Evolutionary conservation across 2,888 invertebrate genomes (phyloP).

Genomic region (Sepiola atlantica): DNA sequence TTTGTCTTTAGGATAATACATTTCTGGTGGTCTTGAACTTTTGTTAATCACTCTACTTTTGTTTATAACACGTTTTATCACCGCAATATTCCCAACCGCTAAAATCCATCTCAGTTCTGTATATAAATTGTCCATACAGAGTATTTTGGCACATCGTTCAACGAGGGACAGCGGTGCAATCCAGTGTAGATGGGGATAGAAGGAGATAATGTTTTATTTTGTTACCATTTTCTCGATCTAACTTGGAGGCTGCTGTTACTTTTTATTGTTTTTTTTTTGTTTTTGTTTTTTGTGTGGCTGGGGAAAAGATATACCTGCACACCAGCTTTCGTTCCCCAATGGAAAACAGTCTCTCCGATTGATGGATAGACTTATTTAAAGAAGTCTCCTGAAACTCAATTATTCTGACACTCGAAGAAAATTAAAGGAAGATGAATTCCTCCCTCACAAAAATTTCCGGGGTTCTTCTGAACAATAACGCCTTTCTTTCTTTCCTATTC

Average conservation of each 20-base stretch:
- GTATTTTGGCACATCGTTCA: background rate
- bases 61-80: too few species aligned
- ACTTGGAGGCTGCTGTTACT: background rate
- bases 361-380: slow-evolving; percentile 32
- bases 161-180: background rate
- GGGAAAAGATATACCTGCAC: background rate
- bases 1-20: too few species aligned
- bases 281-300: too few species aligned
- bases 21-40: too few species aligned
- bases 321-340: background rate
- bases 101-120: background rate
- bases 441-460: background rate
- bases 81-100: background rate
- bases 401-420: background rate
- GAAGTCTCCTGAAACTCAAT: slow-evolving; percentile 12
- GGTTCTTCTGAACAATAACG: background rate
- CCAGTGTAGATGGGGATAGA: background rate
- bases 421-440: slow-evolving; percentile 8
- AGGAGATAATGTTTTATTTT: background rate
- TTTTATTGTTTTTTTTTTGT: background rate
- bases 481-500: background rate
- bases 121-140: background rate
- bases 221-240: background rate
- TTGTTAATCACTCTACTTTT: too few species aligned
- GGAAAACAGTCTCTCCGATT: background rate